These are phyloP conservation scores for Chrysomallon squamiferum DNA, from an alignment of 1,140 invertebrate genomes.

Conservation along the genomic window DNA sequence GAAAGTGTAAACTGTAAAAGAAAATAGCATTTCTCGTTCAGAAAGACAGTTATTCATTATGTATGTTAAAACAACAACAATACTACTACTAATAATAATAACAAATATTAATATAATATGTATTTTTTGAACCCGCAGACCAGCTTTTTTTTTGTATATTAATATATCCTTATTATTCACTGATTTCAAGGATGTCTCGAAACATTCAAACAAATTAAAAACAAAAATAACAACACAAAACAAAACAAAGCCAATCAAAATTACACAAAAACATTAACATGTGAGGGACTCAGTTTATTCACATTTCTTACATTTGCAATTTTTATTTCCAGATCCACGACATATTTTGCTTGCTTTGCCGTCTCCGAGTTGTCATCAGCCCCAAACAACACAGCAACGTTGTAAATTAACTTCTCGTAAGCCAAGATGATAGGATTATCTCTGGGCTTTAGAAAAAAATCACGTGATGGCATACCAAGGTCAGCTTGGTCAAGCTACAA, in stretches of 20 bases:
- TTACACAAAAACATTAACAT: too few relatives aligned
- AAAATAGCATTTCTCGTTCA: not conserved
- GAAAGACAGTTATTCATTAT: not conserved
- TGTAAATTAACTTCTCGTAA: slow-evolving; percentile 80
- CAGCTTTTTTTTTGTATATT: too few relatives aligned
- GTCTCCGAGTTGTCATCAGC: slow-evolving; percentile 69
- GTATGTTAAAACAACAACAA: too few relatives aligned
- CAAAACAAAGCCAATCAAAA: too few relatives aligned
- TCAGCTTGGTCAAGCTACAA: slow-evolving; percentile 80
- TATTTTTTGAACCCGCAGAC: too few relatives aligned
- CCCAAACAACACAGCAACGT: slow-evolving; percentile 77
- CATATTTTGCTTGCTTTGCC: slow-evolving; percentile 71
- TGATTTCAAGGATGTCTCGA: too few relatives aligned
- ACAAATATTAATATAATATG: too few relatives aligned
- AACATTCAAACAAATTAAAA: too few relatives aligned
- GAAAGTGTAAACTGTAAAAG: not conserved
- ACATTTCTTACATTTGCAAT: slow-evolving; percentile 73
- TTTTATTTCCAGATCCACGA: slow-evolving; percentile 78
- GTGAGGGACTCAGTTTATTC: too few relatives aligned
- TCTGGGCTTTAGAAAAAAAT: slow-evolving; percentile 79
- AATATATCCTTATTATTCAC: too few relatives aligned
- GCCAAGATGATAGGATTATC: slow-evolving; percentile 67
- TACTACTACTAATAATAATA: too few relatives aligned
- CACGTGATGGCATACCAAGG: slow-evolving; percentile 77
- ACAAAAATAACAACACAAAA: too few relatives aligned